Evolutionary conservation across 2,888 invertebrate species (phyloP), one percentile per base, ranked within the genome.

Genomic region (Plagiodera versicolora): DNA sequence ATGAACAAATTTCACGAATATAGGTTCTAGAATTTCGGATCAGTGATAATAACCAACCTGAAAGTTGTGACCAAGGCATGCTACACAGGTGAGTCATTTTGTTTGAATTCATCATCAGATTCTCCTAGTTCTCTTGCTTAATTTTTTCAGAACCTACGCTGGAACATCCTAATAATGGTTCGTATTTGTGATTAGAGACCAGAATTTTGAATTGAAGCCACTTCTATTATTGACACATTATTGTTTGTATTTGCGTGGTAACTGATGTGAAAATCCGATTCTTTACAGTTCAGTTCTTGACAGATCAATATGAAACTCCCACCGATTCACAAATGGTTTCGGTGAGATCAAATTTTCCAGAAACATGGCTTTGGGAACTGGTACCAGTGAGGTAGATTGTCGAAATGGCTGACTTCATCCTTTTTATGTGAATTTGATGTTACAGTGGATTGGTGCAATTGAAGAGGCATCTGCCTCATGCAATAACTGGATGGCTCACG

Each of bases 321-420:
- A 67, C 68, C 55, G 74, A 75, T 17, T 73, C 74, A 19, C 67
- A 64, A 52, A 65, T 60, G 1, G 68, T 77, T 2, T 71, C 76
- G 1, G 74, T 79, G 2, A 68, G 85, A 57, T 81, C 82, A 0
- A 81, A 79, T 62, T 83, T 83, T 64, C 84, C 85, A 0, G 84
- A 89, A 82, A 87, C 88, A 0, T 89, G 89, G 89, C 75, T 89
- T 0, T 89, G 89, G 89, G 86, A 88, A 14, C 70, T 86, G 45
- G 75, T 83, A 17, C 79, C 81, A 10, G 79, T 81, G 8, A 80
- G 80, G 83, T 83, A 75, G 66, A 63, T 64, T 17, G 6, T 10
- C 17, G 49, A 50, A 50, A 50, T 50, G 24, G 28, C 6, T n/a
- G 24, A 24, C 4, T 3, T 24, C 6, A 24, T 24, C 24, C 24